These are phyloP conservation scores for Thymelicus acteon DNA, from an alignment of 2,888 invertebrate genomes.

Conservation along the genomic window DNA sequence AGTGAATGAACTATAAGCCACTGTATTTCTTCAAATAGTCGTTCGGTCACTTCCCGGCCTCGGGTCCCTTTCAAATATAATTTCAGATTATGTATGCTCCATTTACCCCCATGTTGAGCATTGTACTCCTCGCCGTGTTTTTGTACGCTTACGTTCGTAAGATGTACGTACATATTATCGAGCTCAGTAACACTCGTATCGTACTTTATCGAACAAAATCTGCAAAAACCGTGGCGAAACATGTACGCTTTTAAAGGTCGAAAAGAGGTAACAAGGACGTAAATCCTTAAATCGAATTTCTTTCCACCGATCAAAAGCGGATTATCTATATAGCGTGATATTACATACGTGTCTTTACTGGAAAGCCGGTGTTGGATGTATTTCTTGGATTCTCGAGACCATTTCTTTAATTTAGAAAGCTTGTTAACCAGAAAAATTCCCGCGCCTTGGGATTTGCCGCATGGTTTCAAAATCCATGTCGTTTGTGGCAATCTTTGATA, in stretches of 20 bases:
- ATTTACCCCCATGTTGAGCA: constrained; percentile 96
- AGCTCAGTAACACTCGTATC: constrained; percentile 94
- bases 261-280: constrained; percentile 96
- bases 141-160: constrained; percentile 99
- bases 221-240: constrained; percentile 96
- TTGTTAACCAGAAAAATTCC: constrained; percentile 98
- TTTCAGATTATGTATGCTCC: constrained; percentile 95
- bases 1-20: constrained; percentile 97
- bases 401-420: constrained; percentile 95
- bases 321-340: constrained; percentile 98
- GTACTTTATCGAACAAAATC: constrained; percentile 98
- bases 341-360: constrained; percentile 96
- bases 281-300: constrained; percentile 97
- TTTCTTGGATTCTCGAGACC: constrained; percentile 94
- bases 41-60: constrained; percentile 94
- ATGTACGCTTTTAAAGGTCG: constrained; percentile 96
- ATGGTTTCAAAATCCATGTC: constrained; percentile 99
- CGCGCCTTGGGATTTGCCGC: constrained; percentile 97
- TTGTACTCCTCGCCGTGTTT: constrained; percentile 98
- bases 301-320: constrained; percentile 97
- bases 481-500: constrained; percentile 97
- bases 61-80: constrained; percentile 95
- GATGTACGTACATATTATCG: constrained; percentile 97
- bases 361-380: constrained; percentile 92
- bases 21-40: constrained; percentile 93